Conservation (phyloP, 2,113 vertebrate species). For the Crotalus helleri region DNA sequence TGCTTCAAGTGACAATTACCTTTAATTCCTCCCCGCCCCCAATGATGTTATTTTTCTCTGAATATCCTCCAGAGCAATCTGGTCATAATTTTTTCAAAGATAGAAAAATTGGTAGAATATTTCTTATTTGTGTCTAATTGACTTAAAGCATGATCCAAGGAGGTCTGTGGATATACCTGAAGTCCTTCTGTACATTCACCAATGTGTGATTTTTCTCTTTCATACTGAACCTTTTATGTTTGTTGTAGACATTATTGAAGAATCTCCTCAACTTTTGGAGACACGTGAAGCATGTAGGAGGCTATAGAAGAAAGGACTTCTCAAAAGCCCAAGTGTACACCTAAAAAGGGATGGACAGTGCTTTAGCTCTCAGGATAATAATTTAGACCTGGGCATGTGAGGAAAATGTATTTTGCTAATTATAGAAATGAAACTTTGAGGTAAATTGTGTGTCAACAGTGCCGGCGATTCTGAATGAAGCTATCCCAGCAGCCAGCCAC, state of each 20-base stretch:
- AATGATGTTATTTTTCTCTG: background rate
- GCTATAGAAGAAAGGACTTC: background rate
- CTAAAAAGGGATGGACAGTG: too few relatives aligned
- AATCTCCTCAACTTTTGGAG: background rate
- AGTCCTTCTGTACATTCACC: background rate
- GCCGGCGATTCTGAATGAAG: conserved; percentile 73
- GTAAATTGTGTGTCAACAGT: conserved; percentile 65
- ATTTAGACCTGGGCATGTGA: background rate
- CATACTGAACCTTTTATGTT: background rate
- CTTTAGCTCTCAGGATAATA: background rate
- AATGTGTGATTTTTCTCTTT: background rate
- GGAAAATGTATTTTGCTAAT: background rate
- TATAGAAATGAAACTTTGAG: background rate
- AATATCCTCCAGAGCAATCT: background rate
- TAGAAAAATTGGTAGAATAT: background rate
- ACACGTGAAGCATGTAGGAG: background rate
- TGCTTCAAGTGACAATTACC: background rate
- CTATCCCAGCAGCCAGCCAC: conserved; percentile 63
- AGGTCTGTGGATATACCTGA: background rate
- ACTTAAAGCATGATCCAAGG: background rate
- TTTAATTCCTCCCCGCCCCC: background rate
- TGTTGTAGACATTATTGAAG: background rate
- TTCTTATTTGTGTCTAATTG: background rate
- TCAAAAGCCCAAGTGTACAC: background rate
- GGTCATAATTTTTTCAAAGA: background rate